Conservation (phyloP, 2,113 vertebrate species). For the Anhinga rufa region DNA sequence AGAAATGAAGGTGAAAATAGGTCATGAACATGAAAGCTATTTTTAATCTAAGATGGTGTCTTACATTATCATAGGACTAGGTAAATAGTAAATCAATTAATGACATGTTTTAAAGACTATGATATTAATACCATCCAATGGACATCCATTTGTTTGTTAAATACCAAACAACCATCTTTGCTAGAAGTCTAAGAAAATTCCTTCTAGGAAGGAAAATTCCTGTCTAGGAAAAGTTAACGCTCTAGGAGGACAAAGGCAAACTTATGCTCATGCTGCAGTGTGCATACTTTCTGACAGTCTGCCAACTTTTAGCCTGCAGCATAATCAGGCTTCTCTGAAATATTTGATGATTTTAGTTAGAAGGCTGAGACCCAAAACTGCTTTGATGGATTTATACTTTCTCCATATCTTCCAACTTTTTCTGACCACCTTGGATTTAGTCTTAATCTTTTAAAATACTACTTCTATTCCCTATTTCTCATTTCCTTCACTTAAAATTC, state of each 20-base stretch:
- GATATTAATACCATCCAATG: neutral
- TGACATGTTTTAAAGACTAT: neutral
- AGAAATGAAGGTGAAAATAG: neutral
- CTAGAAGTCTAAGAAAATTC: neutral
- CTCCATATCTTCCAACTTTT: neutral
- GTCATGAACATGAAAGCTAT: neutral
- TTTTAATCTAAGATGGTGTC: neutral
- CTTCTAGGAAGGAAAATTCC: neutral
- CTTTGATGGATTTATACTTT: neutral
- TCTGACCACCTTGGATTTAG: neutral
- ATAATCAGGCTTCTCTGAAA: neutral
- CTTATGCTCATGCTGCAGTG: no score
- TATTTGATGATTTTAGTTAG: neutral
- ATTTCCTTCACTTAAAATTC: neutral
- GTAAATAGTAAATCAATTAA: neutral
- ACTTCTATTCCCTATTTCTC: neutral
- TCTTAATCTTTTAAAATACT: neutral
- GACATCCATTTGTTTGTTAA: neutral
- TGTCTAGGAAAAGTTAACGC: neutral
- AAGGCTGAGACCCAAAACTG: neutral
- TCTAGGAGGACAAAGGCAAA: neutral
- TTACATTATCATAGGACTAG: neutral
- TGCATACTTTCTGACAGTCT: neutral
- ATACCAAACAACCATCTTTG: neutral
- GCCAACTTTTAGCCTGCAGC: neutral